Conservation (phyloP, 2,113 vertebrate species). For the Anas platyrhynchos region DNA sequence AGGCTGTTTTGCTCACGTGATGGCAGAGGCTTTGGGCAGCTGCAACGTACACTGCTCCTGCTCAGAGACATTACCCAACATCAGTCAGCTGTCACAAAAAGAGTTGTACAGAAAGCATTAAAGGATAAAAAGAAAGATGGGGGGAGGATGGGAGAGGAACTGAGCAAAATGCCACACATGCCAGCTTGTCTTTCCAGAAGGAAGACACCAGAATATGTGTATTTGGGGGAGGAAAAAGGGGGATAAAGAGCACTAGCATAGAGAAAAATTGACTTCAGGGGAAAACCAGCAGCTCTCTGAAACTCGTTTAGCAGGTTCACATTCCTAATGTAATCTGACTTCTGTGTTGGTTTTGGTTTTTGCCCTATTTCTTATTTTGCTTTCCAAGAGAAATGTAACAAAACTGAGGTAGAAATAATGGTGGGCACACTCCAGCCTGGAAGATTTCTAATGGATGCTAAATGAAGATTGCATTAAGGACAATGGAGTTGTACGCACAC, state of each 20-base stretch:
- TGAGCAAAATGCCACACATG: constrained; percentile 68
- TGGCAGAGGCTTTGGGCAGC: constrained; percentile 77
- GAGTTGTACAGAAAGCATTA: constrained; percentile 75
- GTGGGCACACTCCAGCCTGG: constrained; percentile 78
- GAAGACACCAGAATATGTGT: constrained; percentile 23
- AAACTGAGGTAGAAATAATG: constrained; percentile 95
- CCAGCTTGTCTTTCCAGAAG: constrained; percentile 61
- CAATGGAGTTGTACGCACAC: constrained; percentile 33
- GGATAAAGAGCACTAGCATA: constrained; percentile 14
- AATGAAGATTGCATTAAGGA: constrained; percentile 71
- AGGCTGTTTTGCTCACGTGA: constrained; percentile 80
- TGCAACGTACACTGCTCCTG: constrained; percentile 63
- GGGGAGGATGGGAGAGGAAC: constrained; percentile 5
- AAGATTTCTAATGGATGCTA: constrained; percentile 71
- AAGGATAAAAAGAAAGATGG: constrained; percentile 73
- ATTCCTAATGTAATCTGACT: constrained; percentile 71
- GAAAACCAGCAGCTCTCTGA: constrained; percentile 69
- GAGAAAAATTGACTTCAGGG: constrained; percentile 60
- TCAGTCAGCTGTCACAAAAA: constrained; percentile 77
- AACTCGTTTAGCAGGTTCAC: constrained; percentile 74
- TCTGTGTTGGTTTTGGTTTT: neutral
- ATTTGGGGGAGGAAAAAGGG: neutral
- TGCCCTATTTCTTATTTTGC: constrained; percentile 76
- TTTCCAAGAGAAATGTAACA: constrained; percentile 85
- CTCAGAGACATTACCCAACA: constrained; percentile 73